Percentiles rank a stretch among this genome's conserved stretches.
These are phyloP conservation scores for Platyrinchus mystaceus DNA, from an alignment of 2,797 vertebrate genomes.

Conservation along the genomic window DNA sequence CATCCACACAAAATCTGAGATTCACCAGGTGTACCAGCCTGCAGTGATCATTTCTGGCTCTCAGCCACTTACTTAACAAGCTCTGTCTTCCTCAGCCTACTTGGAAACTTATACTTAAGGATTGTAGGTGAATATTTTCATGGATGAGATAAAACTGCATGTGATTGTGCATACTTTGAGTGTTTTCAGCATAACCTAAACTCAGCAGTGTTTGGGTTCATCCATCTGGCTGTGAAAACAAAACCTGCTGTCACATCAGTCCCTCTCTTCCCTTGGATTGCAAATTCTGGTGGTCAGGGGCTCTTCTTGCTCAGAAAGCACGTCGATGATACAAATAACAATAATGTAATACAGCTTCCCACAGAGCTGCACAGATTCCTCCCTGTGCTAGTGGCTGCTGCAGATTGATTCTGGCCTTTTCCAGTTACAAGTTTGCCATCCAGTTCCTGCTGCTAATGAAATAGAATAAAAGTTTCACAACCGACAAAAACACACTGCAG, in stretches of 20 bases:
- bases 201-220: not conserved
- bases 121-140: not conserved
- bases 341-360: not conserved
- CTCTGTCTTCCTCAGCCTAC: not conserved
- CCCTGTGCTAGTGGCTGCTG: rapidly evolving
- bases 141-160: not conserved
- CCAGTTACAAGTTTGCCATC: not conserved
- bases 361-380: not conserved
- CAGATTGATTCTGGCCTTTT: not conserved
- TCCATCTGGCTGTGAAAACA: not conserved
- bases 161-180: not conserved
- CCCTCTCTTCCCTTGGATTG: not conserved
- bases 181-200: not conserved
- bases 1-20: not conserved
- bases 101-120: not conserved
- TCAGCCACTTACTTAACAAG: not conserved
- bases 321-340: not conserved
- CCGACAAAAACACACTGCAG: not conserved
- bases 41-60: not conserved
- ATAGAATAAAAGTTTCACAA: not conserved
- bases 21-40: not conserved
- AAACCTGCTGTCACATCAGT: not conserved
- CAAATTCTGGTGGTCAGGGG: not conserved
- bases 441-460: not conserved
- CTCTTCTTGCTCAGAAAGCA: not conserved